Evolutionary conservation across 2,888 invertebrate species (phyloP), one percentile per base, ranked within the genome.

Genomic region (Cartodere bifasciata): DNA sequence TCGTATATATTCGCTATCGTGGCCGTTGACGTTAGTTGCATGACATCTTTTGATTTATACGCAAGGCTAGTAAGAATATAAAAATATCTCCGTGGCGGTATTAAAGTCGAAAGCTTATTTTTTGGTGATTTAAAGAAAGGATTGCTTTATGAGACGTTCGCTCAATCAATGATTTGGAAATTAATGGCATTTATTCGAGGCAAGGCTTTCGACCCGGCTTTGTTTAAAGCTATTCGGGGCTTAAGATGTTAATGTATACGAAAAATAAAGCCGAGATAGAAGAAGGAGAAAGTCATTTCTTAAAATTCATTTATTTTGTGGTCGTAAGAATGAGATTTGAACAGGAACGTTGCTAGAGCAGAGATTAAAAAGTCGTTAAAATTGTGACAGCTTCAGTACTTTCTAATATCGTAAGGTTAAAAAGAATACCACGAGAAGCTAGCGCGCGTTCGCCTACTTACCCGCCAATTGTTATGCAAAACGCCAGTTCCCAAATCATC

Each of bases 401-500:
- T 58, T 58, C 58, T 58, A 56, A 60, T 58, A 59, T 58, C 55
- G 55, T 52, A 42, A 46, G 50, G 55, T 55, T 46, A 54, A 54
- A 57, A 55, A 53, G 55, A 58, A 55, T 45, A 47, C 39, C 24
- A 21, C 25, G 35, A 16, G 26, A 47, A 53, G 54, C 57, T 54
- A 52, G 55, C 56, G 58, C 56, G 53, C 54, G 52, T 50, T n/a
- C n/a, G n/a, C n/a, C 55, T 51, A 50, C 55, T 60, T 56, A 58
- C 55, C 48, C 51, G 50, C 53, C 55, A 53, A 60, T 60, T 60
- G 60, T 60, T 58, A 60, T 60, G 60, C 60, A 60, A 60, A 60
- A 56, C 57, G 56, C 48, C 52, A 46, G 41, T 48, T 47, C 48
- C 53, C 49, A 53, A 57, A 58, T 56, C 57, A 58, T 53, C 58